These are phyloP conservation scores for Alexandromys fortis DNA, from an alignment of 2,113 vertebrate species.

Conservation along the genomic window DNA sequence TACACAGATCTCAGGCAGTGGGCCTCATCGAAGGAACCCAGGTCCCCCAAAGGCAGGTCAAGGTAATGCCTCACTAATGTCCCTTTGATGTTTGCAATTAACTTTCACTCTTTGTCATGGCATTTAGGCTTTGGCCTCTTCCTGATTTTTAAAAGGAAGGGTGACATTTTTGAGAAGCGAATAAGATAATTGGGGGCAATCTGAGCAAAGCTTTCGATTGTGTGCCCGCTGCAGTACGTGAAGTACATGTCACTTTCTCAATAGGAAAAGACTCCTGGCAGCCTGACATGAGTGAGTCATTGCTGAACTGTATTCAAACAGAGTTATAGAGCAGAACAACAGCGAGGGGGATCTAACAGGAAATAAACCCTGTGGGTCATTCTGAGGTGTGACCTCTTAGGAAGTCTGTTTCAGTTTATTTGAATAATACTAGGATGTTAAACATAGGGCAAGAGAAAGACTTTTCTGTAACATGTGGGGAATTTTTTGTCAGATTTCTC, in stretches of 20 bases:
- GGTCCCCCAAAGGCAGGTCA: background rate
- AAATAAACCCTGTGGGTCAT: constrained; percentile 68
- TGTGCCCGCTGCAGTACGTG: constrained; percentile 64
- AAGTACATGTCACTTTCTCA: constrained; percentile 53
- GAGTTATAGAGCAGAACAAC: constrained; percentile 55
- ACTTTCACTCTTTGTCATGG: constrained; percentile 6
- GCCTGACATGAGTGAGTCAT: constrained; percentile 71
- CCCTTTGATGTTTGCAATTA: constrained; percentile 46
- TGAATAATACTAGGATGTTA: constrained; percentile 70
- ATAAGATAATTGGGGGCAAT: background rate
- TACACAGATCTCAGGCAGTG: background rate
- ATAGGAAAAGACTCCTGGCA: constrained; percentile 61
- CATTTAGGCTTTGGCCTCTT: background rate
- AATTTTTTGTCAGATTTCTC: constrained; percentile 60
- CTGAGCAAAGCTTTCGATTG: constrained; percentile 19
- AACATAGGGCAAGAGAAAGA: constrained; percentile 67
- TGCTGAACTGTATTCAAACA: constrained; percentile 52
- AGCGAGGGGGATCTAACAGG: constrained; percentile 56
- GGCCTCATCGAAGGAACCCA: background rate
- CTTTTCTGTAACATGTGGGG: constrained; percentile 61
- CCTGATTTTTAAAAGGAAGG: constrained; percentile 7
- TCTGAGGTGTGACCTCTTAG: constrained; percentile 59
- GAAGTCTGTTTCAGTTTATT: constrained; percentile 66
- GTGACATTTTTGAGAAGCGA: constrained; percentile 4
- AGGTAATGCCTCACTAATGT: background rate